These are phyloP conservation scores for Zaprionus bogoriensis DNA, from an alignment of 2,888 invertebrate genomes.

Conservation along the genomic window DNA sequence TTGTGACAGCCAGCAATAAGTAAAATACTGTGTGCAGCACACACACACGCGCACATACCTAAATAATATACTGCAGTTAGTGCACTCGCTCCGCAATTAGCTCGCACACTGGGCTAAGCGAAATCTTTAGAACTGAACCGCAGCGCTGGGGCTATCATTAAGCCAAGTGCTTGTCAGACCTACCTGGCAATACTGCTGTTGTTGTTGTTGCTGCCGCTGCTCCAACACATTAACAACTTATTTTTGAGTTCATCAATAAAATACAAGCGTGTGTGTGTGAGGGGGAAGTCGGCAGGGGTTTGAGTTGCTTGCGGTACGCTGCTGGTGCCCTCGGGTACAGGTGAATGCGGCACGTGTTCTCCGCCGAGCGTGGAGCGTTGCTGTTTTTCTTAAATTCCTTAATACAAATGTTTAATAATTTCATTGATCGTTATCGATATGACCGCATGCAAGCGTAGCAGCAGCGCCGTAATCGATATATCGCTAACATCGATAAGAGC, in stretches of 20 bases:
- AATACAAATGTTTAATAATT: slow-evolving; percentile 42
- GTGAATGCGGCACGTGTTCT: slow-evolving; percentile 34
- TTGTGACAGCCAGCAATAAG: slow-evolving; percentile 6
- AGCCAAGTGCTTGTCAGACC: slow-evolving; percentile 18
- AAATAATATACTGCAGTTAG: slow-evolving; percentile 8
- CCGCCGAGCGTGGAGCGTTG: slow-evolving; percentile 5
- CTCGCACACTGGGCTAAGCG: slow-evolving; percentile 19
- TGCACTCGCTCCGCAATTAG: slow-evolving; percentile 22
- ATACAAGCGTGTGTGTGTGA: slow-evolving; percentile 1
- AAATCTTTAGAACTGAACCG: slow-evolving; percentile 10
- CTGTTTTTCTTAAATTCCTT: slow-evolving; percentile 42
- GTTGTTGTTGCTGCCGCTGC: slow-evolving; percentile 15
- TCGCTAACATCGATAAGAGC: slow-evolving; percentile 12
- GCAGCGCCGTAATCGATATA: too few species aligned
- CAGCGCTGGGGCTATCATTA: slow-evolving; percentile 7
- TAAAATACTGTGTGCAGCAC: background rate
- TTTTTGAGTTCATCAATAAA: slow-evolving; percentile 17
- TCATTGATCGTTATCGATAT: slow-evolving; percentile 37
- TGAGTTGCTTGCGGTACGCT: background rate
- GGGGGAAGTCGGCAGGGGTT: background rate
- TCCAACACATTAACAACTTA: slow-evolving; percentile 43
- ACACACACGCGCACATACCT: slow-evolving; percentile 9
- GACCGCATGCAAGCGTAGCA: slow-evolving; percentile 13
- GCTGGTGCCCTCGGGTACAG: background rate
- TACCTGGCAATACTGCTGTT: slow-evolving; percentile 45